Conservation (phyloP, 2,113 vertebrate genomes). For the Mystacornis crossleyi region DNA sequence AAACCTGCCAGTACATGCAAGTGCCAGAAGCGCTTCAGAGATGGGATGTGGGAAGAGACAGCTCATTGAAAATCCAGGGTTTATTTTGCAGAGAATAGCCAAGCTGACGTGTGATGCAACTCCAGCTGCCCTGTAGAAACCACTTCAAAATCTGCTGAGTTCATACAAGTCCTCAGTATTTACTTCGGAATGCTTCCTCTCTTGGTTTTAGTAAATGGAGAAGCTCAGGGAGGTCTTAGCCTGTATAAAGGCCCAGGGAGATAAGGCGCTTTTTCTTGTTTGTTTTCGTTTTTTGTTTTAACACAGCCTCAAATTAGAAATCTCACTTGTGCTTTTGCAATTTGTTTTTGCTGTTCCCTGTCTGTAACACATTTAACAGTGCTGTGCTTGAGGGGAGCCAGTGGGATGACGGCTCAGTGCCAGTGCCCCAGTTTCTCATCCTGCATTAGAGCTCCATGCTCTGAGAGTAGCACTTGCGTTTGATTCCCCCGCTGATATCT, state of each 20-base stretch:
- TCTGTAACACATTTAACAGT: rapidly evolving
- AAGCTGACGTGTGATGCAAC: rapidly evolving
- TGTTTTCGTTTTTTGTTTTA: background rate
- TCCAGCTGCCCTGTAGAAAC: background rate
- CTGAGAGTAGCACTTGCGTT: background rate
- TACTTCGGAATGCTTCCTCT: slow-evolving; percentile 26
- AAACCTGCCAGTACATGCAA: background rate
- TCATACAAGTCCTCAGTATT: background rate
- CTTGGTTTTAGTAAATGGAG: background rate
- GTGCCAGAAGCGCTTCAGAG: background rate
- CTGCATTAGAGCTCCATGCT: background rate
- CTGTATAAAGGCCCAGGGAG: background rate
- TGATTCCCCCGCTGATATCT: rapidly evolving
- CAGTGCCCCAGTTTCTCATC: background rate
- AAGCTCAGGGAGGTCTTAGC: background rate
- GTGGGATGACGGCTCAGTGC: background rate
- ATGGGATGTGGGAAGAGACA: background rate
- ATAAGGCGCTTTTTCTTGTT: background rate
- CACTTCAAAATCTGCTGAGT: slow-evolving; percentile 46
- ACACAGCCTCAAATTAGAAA: background rate
- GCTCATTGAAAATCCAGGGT: background rate
- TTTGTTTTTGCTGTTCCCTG: background rate
- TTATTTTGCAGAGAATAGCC: background rate
- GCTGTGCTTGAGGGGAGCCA: background rate
- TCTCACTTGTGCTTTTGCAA: background rate